These are phyloP conservation scores for Corythoichthys intestinalis DNA, from an alignment of 2,113 vertebrate genomes.

Conservation along the genomic window DNA sequence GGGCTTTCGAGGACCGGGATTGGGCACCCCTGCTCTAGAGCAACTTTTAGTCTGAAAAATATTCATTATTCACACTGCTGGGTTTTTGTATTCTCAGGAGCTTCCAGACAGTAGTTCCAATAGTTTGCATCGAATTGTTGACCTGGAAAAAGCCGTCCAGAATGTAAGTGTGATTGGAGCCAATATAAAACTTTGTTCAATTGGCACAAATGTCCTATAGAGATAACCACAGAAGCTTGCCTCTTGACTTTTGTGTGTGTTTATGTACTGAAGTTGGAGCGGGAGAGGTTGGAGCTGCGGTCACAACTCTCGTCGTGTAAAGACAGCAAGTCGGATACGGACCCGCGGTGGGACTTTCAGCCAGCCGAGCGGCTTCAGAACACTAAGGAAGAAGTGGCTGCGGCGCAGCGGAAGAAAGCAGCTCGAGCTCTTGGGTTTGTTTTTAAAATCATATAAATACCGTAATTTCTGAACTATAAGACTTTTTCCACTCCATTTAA, in stretches of 20 bases:
- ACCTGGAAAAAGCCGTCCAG: slow-evolving; percentile 77
- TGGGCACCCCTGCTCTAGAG: too few relatives aligned
- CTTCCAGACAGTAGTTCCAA: not conserved
- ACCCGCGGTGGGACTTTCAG: slow-evolving; percentile 78
- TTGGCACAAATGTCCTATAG: not conserved
- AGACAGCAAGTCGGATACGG: slow-evolving; percentile 75
- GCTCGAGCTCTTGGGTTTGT: slow-evolving; percentile 82
- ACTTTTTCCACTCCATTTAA: too few relatives aligned
- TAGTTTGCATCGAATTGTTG: slow-evolving; percentile 68
- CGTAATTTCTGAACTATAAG: too few relatives aligned
- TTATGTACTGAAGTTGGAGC: slow-evolving; percentile 75
- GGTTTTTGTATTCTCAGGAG: not conserved
- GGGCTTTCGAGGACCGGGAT: too few relatives aligned
- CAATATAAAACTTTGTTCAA: too few relatives aligned
- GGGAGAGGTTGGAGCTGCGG: slow-evolving; percentile 80
- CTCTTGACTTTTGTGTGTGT: not conserved
- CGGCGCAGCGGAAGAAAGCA: slow-evolving; percentile 72
- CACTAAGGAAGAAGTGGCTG: slow-evolving; percentile 64
- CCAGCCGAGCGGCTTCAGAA: slow-evolving; percentile 72
- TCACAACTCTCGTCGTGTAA: slow-evolving; percentile 78
- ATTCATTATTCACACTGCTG: not conserved
- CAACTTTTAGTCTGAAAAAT: too few relatives aligned
- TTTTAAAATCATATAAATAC: not conserved
- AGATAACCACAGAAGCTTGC: not conserved
- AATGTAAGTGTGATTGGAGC: slow-evolving; percentile 66